Evolutionary conservation across 2,888 invertebrate species (phyloP).

Genomic region (Caenorhabditis sp.): DNA sequence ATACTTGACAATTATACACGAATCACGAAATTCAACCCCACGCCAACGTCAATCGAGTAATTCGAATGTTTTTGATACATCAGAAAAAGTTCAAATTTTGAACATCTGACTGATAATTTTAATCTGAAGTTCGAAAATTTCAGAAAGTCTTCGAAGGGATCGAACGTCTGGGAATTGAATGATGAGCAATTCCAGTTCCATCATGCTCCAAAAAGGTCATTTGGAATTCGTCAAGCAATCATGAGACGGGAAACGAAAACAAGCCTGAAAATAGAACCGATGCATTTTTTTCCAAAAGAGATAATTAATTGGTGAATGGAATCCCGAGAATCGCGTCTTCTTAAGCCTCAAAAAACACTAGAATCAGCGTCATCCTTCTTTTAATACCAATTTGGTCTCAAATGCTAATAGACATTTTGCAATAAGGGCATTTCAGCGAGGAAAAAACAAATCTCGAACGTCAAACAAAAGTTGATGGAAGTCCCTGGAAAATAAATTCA

Average conservation of each 20-base stretch:
- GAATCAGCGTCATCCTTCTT: constrained; percentile 13
- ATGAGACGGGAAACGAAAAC: constrained; percentile 5
- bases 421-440: too few species aligned
- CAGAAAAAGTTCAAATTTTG: constrained; percentile 27
- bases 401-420: constrained; percentile 1
- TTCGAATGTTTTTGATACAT: constrained; percentile 10
- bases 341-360: constrained; percentile 29
- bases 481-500: constrained; percentile 6
- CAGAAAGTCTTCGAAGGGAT: constrained; percentile 1
- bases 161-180: background rate
- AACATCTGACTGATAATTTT: background rate
- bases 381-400: constrained; percentile 8
- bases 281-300: constrained; percentile 27
- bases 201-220: constrained; percentile 14
- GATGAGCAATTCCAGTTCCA: background rate
- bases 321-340: constrained; percentile 20
- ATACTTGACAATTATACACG: constrained; percentile 1
- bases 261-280: constrained; percentile 17
- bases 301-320: constrained; percentile 29
- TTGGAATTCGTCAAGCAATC: background rate
- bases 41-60: constrained; percentile 8
- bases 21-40: background rate
- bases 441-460: too few species aligned
- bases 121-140: background rate
- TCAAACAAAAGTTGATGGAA: constrained; percentile 11